Percentiles rank a stretch among this genome's conserved stretches.
These are phyloP conservation scores for Bradysia coprophila DNA, from an alignment of 1,140 invertebrate species.

Conservation along the genomic window DNA sequence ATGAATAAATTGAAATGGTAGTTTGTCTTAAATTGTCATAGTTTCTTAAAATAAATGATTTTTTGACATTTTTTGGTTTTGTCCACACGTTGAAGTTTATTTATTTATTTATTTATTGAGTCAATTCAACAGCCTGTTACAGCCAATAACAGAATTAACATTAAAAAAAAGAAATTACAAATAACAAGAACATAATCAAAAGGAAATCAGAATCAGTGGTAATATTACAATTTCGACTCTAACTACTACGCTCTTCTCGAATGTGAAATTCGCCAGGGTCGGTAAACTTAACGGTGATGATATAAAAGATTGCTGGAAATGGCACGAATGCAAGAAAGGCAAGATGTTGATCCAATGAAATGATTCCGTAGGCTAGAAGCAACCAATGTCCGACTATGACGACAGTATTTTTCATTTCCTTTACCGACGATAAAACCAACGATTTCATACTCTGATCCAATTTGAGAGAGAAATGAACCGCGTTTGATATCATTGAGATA, in stretches of 20 bases:
- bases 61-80: no score
- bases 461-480: slow-evolving; percentile 78
- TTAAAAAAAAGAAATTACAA: no score
- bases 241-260: slow-evolving; percentile 13
- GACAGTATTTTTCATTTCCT: slow-evolving; percentile 64
- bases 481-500: slow-evolving; percentile 80
- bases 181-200: no score
- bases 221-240: no score
- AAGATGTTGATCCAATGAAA: slow-evolving; percentile 48
- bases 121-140: no score
- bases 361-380: slow-evolving; percentile 82
- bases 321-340: slow-evolving; percentile 65
- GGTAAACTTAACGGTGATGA: slow-evolving; percentile 80
- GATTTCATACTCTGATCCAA: slow-evolving; percentile 66
- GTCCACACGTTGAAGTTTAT: no score
- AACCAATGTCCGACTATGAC: slow-evolving; percentile 84
- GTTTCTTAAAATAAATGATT: no score
- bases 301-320: slow-evolving; percentile 81
- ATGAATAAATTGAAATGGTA: no score
- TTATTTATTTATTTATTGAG: no score
- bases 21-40: no score
- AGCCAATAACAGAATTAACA: no score
- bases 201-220: no score
- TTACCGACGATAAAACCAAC: slow-evolving; percentile 56
- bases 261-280: slow-evolving; percentile 42